Percentiles rank a stretch among this genome's conserved stretches.
Conservation (phyloP, 1,140 invertebrate species). For the Sinella curviseta region DNA sequence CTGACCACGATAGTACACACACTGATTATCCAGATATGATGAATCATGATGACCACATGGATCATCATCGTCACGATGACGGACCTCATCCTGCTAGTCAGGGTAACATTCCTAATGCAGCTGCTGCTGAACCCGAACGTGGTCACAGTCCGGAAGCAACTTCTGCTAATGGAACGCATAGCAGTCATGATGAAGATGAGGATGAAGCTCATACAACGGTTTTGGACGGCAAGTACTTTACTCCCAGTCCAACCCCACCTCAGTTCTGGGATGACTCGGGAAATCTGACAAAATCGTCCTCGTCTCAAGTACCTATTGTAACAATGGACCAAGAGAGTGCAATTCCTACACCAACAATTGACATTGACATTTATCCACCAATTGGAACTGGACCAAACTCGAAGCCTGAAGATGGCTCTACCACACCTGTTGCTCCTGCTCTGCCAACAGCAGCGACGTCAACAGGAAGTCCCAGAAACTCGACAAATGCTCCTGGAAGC, state of each 20-base stretch:
- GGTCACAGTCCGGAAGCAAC: not conserved
- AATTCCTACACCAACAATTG: conserved; percentile 37
- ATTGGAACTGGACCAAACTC: not conserved
- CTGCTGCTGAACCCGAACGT: too few relatives aligned
- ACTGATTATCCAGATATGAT: not conserved
- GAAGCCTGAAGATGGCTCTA: not conserved
- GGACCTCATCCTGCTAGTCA: not conserved
- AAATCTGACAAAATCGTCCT: not conserved
- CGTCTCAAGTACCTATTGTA: not conserved
- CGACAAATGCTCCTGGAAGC: conserved; percentile 20
- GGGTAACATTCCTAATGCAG: not conserved
- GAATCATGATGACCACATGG: conserved; percentile 28
- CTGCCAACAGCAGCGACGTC: not conserved
- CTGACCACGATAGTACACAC: conserved; percentile 8
- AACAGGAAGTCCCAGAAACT: not conserved
- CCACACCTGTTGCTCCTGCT: not conserved
- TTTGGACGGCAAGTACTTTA: not conserved
- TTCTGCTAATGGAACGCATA: not conserved
- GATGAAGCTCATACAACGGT: not conserved
- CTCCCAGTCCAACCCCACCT: not conserved
- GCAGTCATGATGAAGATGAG: not conserved
- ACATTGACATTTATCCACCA: conserved; percentile 37
- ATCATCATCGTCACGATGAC: not conserved
- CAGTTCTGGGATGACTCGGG: not conserved
- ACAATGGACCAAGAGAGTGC: not conserved